Conservation (phyloP, 2,797 vertebrate species). For the Mallotus villosus region DNA sequence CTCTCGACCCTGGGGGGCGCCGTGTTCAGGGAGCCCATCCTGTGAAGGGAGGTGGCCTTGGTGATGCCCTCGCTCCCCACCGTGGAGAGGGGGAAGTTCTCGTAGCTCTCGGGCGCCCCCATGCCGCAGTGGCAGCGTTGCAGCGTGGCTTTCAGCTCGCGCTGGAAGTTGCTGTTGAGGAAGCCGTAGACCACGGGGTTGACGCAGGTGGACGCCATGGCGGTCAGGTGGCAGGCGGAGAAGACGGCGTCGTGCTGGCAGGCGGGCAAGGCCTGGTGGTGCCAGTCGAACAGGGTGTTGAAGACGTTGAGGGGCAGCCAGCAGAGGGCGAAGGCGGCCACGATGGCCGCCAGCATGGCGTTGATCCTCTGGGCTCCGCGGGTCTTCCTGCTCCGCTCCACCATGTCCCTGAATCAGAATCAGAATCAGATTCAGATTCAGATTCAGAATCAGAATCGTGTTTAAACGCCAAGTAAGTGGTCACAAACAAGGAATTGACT, state of each 20-base stretch:
- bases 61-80: conserved; percentile 76
- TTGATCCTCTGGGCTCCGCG: conserved; percentile 73
- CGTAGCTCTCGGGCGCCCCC: conserved; percentile 68
- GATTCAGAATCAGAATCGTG: too few relatives aligned
- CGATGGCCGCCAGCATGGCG: conserved; percentile 75
- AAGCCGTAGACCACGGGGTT: conserved; percentile 82
- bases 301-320: conserved; percentile 83
- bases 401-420: conserved; percentile 62
- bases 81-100: conserved; percentile 78
- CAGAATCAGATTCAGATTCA: too few relatives aligned
- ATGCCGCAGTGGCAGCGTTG: conserved; percentile 71
- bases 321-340: conserved; percentile 76
- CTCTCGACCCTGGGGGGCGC: conserved; percentile 37
- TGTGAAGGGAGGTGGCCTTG: conserved; percentile 70
- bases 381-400: conserved; percentile 69
- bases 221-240: conserved; percentile 77
- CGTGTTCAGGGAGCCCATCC: conserved; percentile 43
- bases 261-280: conserved; percentile 73
- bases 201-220: conserved; percentile 80
- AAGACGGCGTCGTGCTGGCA: conserved; percentile 81
- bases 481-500: too few relatives aligned
- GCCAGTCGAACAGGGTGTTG: conserved; percentile 82
- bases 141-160: conserved; percentile 72
- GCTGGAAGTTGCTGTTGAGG: conserved; percentile 83
- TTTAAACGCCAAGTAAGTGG: too few relatives aligned